Conservation (phyloP, 2,113 vertebrate genomes). For the Acrocephalus arundinaceus region DNA sequence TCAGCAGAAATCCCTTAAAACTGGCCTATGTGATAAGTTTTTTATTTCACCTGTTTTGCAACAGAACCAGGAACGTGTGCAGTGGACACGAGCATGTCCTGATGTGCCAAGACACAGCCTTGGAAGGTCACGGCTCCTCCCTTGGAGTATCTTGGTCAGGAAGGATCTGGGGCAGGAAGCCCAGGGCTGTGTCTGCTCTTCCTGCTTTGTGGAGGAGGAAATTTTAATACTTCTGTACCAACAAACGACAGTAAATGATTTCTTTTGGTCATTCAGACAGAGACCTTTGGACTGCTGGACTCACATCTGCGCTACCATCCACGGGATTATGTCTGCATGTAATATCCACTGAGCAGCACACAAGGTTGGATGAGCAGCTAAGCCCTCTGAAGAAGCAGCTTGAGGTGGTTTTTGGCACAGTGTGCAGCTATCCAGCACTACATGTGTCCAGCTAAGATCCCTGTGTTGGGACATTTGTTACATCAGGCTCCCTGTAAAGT, state of each 20-base stretch:
- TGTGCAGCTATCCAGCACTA: not conserved
- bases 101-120: not conserved
- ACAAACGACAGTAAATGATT: constrained; percentile 19
- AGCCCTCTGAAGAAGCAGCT: not conserved
- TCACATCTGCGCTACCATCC: not conserved
- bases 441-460: too few relatives aligned
- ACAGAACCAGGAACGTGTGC: not conserved
- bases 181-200: constrained; percentile 39
- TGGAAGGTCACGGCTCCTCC: constrained; percentile 8
- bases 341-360: not conserved
- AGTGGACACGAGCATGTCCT: not conserved
- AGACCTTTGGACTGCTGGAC: not conserved
- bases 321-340: not conserved
- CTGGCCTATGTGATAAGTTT: not conserved
- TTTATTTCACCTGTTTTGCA: not conserved
- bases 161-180: constrained; percentile 53
- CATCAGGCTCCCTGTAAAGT: not conserved
- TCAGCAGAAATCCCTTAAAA: not conserved
- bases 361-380: not conserved
- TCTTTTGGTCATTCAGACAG: not conserved
- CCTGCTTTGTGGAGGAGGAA: constrained; percentile 23
- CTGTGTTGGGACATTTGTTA: not conserved
- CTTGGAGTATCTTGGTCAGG: constrained; percentile 35
- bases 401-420: not conserved
- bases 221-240: constrained; percentile 35